Base-by-base conservation (phyloP, 2,113 vertebrate species). In the Callochromis pleurospilus region DNA sequence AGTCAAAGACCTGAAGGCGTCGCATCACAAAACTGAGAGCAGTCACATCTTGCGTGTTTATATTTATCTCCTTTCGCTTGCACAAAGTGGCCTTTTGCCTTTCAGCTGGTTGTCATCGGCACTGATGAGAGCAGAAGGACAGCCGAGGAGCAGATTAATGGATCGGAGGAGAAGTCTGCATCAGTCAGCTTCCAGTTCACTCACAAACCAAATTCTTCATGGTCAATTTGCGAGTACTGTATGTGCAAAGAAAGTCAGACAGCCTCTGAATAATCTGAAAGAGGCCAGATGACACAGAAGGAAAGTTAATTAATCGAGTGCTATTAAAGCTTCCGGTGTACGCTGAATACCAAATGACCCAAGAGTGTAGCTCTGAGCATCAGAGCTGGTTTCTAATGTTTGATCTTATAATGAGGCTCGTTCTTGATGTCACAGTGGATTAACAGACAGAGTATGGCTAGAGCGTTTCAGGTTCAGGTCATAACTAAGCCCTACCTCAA, bases 201-300 rank as follows among this genome's bases (percentile, higher is more conserved):
- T 88, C 87, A 42, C 86, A 79, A 45, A 86, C 42, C 84, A 77
- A n/a, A 87, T 89, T 89, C 33, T 82, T 79, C 87, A 87, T 19
- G 73, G 60, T 68, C 38, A 49, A 87, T 86, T 86, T 81, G n/a
- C 4, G 1, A 86, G 40, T 29, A 31, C 51, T 40, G 80, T 65
- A n/a, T n/a, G 53, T 5, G 58, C 47, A 62, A 29, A 40, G 62
- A 47, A 80, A 85, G 82, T 42, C 49, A 38, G 45, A 2, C 15
- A 6, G 38, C 36, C 19, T 51, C 21, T 6, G 21, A 83, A 62
- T 53, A 42, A 83, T 82, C 60, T 58, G 70, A 84, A 75, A 68
- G 73, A 40, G 26, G 24, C 38, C 12, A 5, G 11, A 9, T 45
- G 89, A 88, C 73, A 79, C 62, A n/a, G 58, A 75, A 42, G 40